A percentile compares a stretch with the other conserved stretches of the same genome.
These are phyloP conservation scores for Colostygia pectinataria DNA, from an alignment of 2,888 invertebrate species.

Conservation along the genomic window DNA sequence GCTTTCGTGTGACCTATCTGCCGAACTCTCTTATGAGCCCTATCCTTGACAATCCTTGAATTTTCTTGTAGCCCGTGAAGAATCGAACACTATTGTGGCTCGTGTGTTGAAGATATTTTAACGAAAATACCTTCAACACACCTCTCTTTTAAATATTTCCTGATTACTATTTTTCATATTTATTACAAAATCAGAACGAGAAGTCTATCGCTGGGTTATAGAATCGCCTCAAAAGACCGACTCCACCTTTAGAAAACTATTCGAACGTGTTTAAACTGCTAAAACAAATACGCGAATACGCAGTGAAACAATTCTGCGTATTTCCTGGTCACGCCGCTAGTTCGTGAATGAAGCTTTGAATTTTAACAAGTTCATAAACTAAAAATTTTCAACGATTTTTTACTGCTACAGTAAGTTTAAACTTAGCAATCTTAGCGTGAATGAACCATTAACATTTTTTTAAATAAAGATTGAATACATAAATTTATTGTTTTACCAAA, in stretches of 20 bases:
- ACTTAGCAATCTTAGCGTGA: neutral
- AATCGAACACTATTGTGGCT: no score
- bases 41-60: no score
- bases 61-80: no score
- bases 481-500: neutral
- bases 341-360: conserved; percentile 73
- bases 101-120: no score
- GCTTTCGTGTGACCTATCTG: no score
- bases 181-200: no score
- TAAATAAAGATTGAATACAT: neutral
- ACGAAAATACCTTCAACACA: no score
- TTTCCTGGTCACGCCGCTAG: conserved; percentile 71
- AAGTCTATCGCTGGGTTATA: no score
- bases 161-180: no score
- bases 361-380: conserved; percentile 50
- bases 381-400: conserved; percentile 1
- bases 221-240: no score
- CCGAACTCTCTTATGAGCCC: no score
- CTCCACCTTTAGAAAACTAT: conserved; percentile 64
- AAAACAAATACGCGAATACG: conserved; percentile 73
- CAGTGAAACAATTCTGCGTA: conserved; percentile 68
- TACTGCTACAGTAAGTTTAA: neutral
- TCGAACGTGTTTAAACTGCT: conserved; percentile 63
- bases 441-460: conserved; percentile 5
- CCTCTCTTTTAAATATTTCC: no score